Base-by-base conservation (phyloP, 2,888 invertebrate species). In the Laothoe populi region DNA sequence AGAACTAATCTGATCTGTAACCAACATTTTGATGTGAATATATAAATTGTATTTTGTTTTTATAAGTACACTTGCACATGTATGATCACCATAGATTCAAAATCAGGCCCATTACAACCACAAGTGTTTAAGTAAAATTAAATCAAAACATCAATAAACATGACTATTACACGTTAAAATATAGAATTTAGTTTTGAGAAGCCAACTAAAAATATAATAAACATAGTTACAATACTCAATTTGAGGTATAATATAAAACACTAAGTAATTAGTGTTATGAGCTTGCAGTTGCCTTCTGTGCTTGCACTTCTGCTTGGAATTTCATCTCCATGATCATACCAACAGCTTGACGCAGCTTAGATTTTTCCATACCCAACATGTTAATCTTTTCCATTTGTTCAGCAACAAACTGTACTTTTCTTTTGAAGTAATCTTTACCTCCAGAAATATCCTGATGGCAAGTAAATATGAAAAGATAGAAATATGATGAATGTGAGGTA, bases 381-480 rank as follows among this genome's bases (percentile, higher is more conserved):
- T 98, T 98, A 62, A 99, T 96, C 91, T 98, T 98, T 80, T 98
- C 98, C 94, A 99, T 98, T 93, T 99, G 98, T 80, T 98, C 97
- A 0, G 97, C 96, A 0, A 99, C 96, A 92, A 97, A 99, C 67
- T 96, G 95, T 0, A 97, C 96, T 92, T 98, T 98, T 60, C 98
- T 94, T 83, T 97, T 96, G 83, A 99, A 99, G 81, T 98, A 99
- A 76, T 98, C 97, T 83, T 97, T 96, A 0, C 98, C 98, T 64
- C 96, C 95, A 23, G 94, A 95, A 65, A 97, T 94, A 76, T 96
- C 95, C 96, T 97, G 72, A 16, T 84, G 46, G 35, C 42, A 62
- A 26, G 4, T 35, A 26, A 26, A 31, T 11, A 45, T n/a, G 38
- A 23, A 4, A 10, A 40, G 4, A 23, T 57, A 24, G 31, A 31